Base-by-base conservation (phyloP, 2,888 invertebrate species). In the Pachliopta kotzebuea region DNA sequence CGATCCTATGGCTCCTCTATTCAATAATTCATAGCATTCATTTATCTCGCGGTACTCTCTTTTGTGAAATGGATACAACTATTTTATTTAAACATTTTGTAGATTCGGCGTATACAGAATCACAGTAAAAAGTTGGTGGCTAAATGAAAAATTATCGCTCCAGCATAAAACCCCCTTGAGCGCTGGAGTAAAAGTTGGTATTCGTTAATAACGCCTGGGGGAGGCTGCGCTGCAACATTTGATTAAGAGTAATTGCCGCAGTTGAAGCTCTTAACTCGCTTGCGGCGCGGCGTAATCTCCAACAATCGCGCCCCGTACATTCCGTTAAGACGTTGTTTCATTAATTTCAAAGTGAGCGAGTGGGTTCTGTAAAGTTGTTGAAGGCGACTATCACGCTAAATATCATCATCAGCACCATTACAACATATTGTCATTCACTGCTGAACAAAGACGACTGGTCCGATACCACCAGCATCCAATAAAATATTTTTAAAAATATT, bases 221-320 rank as follows among this genome's bases (percentile, higher is more conserved):
- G 67, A 68, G 67, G 50, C 60, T 60, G 54, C 52, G 49, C 60
- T 68, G 59, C 58, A 54, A 62, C 65, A 65, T 65, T 62, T 70
- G 66, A 68, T 70, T 71, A 71, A 66, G 68, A 70, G 65, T 67
- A 68, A 70, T 68, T 69, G 66, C 64, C 67, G 53, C 65, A 63
- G 56, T 61, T 56, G 66, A 67, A 63, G 60, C 66, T 61, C 67
- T 56, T 29, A 54, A 54, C 60, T 60, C 37, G 56, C 56, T 62
- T 56, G 52, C 54, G 60, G 60, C 54, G 54, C 56, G 62, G 37
- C 53, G 60, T 54, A 60, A 60, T 62, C 62, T 56, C 23, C 50
- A 50, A 21, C 50, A 52, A 56, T 56, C 52, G 56, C 29, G 52
- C 50, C 14, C 23, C 37, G 60, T 60, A 62, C 56, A 56, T 37